Evolutionary conservation across 2,113 vertebrate species (phyloP).

Genomic region (Camelus dromedarius): DNA sequence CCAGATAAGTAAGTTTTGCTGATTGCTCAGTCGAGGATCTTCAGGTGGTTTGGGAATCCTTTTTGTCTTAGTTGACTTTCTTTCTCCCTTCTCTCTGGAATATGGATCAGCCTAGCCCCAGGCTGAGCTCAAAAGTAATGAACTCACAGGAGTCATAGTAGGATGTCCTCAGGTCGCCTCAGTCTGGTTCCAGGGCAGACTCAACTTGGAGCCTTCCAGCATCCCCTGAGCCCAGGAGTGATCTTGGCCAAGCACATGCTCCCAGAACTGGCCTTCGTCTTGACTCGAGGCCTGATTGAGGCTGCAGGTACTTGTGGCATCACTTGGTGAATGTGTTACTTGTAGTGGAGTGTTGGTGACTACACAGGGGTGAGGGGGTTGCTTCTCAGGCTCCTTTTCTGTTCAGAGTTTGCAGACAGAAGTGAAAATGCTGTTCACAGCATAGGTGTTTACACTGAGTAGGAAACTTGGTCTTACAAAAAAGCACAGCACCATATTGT

Average conservation of each 20-base stretch:
- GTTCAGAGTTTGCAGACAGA: not conserved
- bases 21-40: fast-evolving
- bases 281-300: not conserved
- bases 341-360: not conserved
- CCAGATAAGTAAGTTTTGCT: not conserved
- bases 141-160: not conserved
- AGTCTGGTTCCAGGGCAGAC: not conserved
- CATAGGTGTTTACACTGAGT: not conserved
- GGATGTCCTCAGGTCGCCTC: not conserved
- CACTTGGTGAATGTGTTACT: not conserved
- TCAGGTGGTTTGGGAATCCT: not conserved
- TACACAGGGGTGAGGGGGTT: fast-evolving
- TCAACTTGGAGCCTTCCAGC: not conserved
- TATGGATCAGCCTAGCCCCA: not conserved
- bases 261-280: not conserved
- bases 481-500: not conserved
- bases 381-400: not conserved
- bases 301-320: not conserved
- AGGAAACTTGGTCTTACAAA: not conserved
- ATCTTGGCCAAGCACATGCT: not conserved
- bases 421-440: not conserved
- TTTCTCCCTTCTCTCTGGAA: not conserved
- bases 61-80: not conserved
- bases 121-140: not conserved
- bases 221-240: not conserved